Evolutionary conservation across 2,797 vertebrate species (phyloP).

Genomic region (Sparidentex hasta): DNA sequence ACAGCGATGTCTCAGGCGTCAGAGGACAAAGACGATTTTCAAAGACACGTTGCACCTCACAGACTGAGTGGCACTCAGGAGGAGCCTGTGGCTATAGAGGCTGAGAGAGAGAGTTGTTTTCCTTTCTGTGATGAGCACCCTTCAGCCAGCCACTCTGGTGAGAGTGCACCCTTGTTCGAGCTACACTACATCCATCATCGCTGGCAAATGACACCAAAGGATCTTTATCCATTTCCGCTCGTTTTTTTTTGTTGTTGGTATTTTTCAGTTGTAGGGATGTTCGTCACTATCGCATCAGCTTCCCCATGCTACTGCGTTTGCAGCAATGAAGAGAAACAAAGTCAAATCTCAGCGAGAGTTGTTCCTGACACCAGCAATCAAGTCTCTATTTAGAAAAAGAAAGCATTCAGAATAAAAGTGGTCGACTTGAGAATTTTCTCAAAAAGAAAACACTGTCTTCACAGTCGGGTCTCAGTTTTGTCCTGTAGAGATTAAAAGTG

Average conservation of each 20-base stretch:
- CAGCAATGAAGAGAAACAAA: background rate
- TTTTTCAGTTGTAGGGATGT: constrained; percentile 20
- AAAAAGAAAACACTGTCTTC: background rate
- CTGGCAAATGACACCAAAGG: constrained; percentile 27
- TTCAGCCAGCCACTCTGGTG: constrained; percentile 46
- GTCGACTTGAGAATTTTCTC: background rate
- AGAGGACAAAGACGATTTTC: constrained; percentile 10
- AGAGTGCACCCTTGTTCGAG: constrained; percentile 46
- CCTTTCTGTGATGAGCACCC: constrained; percentile 49
- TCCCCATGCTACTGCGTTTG: constrained; percentile 5
- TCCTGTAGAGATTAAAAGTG: background rate
- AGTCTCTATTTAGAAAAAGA: background rate
- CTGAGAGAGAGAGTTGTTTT: constrained; percentile 39
- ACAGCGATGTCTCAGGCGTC: background rate
- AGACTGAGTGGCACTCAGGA: constrained; percentile 44
- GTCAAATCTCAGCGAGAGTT: background rate
- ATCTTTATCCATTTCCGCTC: constrained; percentile 9
- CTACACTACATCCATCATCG: constrained; percentile 18
- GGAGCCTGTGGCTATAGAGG: constrained; percentile 34
- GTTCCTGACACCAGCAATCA: constrained; percentile 1
- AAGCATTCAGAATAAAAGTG: background rate
- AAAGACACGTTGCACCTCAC: constrained; percentile 14
- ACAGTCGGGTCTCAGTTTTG: background rate
- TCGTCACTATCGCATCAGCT: constrained; percentile 19
- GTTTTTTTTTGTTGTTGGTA: constrained; percentile 20